These are phyloP conservation scores for Athalia cordata DNA, from an alignment of 2,888 invertebrate genomes.

Conservation along the genomic window DNA sequence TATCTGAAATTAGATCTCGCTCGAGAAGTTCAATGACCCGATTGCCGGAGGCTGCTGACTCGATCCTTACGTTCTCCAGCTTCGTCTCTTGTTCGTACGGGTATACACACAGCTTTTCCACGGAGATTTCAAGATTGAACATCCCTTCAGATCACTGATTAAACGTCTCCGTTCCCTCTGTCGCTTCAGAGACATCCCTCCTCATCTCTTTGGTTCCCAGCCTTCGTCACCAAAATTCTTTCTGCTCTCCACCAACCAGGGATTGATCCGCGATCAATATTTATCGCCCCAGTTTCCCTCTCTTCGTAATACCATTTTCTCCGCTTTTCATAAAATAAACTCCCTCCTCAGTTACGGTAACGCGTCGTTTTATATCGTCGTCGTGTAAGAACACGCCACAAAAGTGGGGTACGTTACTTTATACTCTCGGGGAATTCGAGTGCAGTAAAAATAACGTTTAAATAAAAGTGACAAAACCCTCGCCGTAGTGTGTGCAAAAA, in stretches of 20 bases:
- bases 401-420: not conserved
- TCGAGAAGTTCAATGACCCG: conserved; percentile 2
- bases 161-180: not conserved
- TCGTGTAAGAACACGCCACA: conserved; percentile 4
- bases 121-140: not conserved
- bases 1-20: conserved; percentile 21
- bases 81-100: not conserved
- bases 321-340: not conserved
- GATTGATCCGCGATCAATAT: no score
- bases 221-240: not conserved
- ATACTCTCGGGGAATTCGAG: not conserved
- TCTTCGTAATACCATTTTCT: not conserved
- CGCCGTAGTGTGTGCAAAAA: no score
- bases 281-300: not conserved
- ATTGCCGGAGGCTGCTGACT: conserved; percentile 2
- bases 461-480: not conserved
- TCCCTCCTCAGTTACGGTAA: no score
- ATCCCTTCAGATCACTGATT: not conserved
- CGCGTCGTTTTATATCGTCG: not conserved
- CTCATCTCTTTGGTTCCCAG: not conserved
- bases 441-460: conserved; percentile 16
- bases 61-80: not conserved
- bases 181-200: not conserved
- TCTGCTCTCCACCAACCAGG: no score
- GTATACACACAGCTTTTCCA: not conserved